phyloP scores from a whole-genome alignment of 2,797 vertebrate genomes.

The Megaceryle alcyon region DNA sequence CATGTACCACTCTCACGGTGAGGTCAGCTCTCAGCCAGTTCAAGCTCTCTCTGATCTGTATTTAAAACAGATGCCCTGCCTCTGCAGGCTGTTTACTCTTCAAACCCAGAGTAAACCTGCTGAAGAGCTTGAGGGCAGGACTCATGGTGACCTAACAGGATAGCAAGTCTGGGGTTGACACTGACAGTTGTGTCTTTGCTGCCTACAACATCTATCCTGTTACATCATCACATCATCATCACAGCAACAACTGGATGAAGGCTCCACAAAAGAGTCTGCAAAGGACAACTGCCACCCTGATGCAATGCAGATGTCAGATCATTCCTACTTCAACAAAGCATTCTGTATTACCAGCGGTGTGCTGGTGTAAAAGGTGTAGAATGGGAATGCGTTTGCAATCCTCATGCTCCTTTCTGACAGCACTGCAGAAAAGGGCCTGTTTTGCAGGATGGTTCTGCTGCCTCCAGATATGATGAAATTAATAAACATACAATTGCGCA shows the following conservation, averaged over 20 bases:
- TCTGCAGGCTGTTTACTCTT: background rate
- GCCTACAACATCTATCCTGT: background rate
- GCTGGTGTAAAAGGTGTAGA: background rate
- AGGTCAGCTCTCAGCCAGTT: background rate
- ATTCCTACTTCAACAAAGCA: background rate
- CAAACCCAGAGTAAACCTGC: background rate
- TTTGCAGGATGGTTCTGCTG: background rate
- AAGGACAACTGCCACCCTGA: background rate
- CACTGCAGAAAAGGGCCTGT: background rate
- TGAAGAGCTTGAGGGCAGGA: background rate
- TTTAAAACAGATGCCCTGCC: slow-evolving; percentile 6
- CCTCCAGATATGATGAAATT: background rate
- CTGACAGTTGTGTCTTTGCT: background rate
- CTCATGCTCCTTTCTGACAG: background rate
- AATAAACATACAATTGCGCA: background rate
- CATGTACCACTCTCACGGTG: background rate
- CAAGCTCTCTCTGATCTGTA: background rate
- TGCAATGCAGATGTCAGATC: background rate
- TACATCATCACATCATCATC: background rate
- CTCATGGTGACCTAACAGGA: background rate
- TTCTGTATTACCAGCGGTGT: background rate
- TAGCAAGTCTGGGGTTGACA: background rate
- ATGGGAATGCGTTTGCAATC: background rate
- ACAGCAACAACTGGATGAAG: background rate
- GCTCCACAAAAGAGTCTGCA: background rate